These are phyloP conservation scores for Nyctereutes procyonoides DNA, from an alignment of 2,113 vertebrate species.

Conservation along the genomic window DNA sequence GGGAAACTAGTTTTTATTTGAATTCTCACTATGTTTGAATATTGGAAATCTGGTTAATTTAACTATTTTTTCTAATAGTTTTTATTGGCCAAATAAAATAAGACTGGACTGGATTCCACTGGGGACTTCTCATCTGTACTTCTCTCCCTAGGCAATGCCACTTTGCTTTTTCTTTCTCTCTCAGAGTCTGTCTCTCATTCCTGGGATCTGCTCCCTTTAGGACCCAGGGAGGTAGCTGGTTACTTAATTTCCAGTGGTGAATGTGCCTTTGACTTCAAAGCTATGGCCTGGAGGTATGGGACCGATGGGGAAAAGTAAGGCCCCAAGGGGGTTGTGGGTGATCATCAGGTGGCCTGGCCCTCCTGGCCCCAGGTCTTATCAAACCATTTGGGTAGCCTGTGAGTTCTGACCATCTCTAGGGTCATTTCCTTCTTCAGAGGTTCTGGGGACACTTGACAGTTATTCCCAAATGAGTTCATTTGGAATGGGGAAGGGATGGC, in stretches of 20 bases:
- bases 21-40: background rate
- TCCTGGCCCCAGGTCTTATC: background rate
- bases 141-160: background rate
- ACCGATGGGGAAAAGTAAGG: background rate
- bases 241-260: background rate
- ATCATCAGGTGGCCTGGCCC: background rate
- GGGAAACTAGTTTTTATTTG: background rate
- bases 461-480: background rate
- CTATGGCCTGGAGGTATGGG: background rate
- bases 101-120: background rate
- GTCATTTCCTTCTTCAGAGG: background rate
- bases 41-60: background rate
- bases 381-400: background rate
- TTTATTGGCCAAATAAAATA: conserved; percentile 9
- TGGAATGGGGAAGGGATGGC: background rate
- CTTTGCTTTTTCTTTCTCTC: background rate
- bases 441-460: background rate
- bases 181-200: background rate
- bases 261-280: background rate
- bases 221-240: background rate
- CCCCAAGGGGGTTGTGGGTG: background rate
- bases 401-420: background rate
- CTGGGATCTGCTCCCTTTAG: background rate
- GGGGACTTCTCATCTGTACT: background rate
- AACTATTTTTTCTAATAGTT: background rate